Percentiles rank a stretch among this genome's conserved stretches.
Conservation (phyloP, 92 coral and sea anemone species). For the Zoanthus sociatus region DNA sequence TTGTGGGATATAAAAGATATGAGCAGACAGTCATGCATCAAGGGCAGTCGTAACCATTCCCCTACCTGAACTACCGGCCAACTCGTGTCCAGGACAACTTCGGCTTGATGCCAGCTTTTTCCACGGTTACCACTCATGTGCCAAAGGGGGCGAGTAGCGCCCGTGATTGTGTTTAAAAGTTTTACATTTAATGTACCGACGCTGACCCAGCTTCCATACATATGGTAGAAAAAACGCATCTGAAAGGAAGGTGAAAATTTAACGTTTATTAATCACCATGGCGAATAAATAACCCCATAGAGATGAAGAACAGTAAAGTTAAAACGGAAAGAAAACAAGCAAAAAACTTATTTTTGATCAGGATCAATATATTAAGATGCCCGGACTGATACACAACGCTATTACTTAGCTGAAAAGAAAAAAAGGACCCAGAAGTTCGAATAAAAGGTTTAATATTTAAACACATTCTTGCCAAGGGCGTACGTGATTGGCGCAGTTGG, state of each 20-base stretch:
- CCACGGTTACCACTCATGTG: conserved; percentile 4
- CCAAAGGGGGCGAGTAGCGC: background rate
- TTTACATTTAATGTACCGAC: background rate
- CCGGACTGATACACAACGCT: too few species aligned
- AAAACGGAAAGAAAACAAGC: background rate
- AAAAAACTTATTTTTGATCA: background rate
- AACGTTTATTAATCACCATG: background rate
- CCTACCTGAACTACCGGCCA: conserved; percentile 48
- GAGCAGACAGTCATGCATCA: too few species aligned
- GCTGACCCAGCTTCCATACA: background rate
- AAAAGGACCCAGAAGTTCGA: too few species aligned
- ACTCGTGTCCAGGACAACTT: background rate
- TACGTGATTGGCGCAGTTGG: too few species aligned
- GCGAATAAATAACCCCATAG: too few species aligned
- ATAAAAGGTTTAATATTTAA: too few species aligned
- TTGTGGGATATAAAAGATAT: too few species aligned
- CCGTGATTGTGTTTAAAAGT: conserved; percentile 15
- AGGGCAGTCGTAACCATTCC: too few species aligned
- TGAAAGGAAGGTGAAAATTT: background rate
- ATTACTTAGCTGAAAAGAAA: too few species aligned
- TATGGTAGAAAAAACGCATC: conserved; percentile 30
- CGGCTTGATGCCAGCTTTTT: conserved; percentile 4
- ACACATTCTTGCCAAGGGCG: too few species aligned
- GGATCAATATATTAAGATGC: background rate
- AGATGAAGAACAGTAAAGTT: background rate